Percentiles rank a stretch among this genome's conserved stretches.
phyloP scores from a whole-genome alignment of 2,797 vertebrate genomes.

The Molossus alvarezi region DNA sequence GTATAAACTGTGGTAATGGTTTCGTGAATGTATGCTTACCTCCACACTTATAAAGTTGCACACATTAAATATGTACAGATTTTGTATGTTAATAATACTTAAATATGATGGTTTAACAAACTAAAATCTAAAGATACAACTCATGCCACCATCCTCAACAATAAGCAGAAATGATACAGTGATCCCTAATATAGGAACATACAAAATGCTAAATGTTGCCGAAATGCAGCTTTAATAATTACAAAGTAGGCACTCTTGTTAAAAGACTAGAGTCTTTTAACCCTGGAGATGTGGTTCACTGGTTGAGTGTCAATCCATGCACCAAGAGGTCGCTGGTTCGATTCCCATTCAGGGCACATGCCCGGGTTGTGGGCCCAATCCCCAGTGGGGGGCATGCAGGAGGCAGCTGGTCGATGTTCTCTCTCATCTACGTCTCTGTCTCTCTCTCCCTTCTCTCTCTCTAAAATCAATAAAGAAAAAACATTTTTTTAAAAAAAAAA shows the following conservation, averaged over 20 bases:
- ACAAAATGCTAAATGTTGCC: slow-evolving; percentile 59
- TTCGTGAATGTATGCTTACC: neutral
- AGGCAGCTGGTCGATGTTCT: too few species aligned
- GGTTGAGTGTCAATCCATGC: too few species aligned
- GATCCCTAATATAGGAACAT: neutral
- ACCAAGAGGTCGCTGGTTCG: too few species aligned
- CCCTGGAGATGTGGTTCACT: too few species aligned
- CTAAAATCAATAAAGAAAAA: too few species aligned
- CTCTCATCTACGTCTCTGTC: too few species aligned
- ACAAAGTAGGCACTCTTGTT: slow-evolving; percentile 9
- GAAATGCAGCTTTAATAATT: slow-evolving; percentile 16
- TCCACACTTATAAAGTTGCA: neutral
- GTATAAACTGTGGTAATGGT: neutral
- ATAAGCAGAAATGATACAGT: neutral
- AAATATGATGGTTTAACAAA: neutral
- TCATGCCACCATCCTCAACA: neutral
- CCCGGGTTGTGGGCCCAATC: too few species aligned
- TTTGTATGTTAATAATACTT: neutral
- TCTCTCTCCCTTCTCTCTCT: too few species aligned
- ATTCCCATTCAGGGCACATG: too few species aligned
- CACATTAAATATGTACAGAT: slow-evolving; percentile 33
- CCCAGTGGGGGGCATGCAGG: too few species aligned
- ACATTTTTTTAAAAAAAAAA: too few species aligned
- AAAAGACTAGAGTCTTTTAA: neutral
- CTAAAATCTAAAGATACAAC: slow-evolving; percentile 3